Base-by-base conservation (phyloP, 2,888 invertebrate species). In the Syrphus vitripennis region DNA sequence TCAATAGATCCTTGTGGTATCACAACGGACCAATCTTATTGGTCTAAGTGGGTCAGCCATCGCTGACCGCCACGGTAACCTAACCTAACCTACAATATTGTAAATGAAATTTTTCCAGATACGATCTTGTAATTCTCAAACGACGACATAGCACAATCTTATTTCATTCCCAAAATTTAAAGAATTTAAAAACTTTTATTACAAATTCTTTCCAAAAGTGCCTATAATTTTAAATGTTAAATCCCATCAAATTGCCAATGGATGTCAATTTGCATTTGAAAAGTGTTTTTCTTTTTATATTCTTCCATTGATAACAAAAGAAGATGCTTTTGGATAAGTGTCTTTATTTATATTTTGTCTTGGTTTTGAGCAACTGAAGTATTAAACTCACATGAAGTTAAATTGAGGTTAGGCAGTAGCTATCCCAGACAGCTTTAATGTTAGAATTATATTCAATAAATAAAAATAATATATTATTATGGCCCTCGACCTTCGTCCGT, bases 381-480 rank as follows among this genome's bases (percentile, higher is more conserved):
- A 24, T n/a, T n/a, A n/a, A n/a, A n/a, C 42, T 40, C 40, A 40
- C 61, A 61, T 61, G 65, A 65, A 59, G n/a, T 34, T 34, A 59
- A 59, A 59, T 59, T 40, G 42, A 63, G 42, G 42, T 63, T 59
- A 34, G 21, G 42, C 42, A 40, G n/a, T 24, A 24, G 4, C 26
- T 4, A 6, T 4, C n/a, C 61, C 26, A 59, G 59, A 40, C 63
- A 40, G 16, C 42, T 63, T 24, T 42, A 3, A 42, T 10, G 10
- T n/a, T n/a, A 40, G 40, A 61, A 61, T 42, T 48, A 29, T 31
- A 45, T 65, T 65, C 21, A 48, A 65, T 65, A 65, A 48, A 65
- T 21, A 65, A 48, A 29, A 42, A 21, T 42, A 19, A 6, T 21
- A 31, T 5, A 67, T 12, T 7, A 37, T 10, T 9, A 21, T 0